Conservation (phyloP, 2,113 vertebrate genomes). For the Suncus etruscus region DNA sequence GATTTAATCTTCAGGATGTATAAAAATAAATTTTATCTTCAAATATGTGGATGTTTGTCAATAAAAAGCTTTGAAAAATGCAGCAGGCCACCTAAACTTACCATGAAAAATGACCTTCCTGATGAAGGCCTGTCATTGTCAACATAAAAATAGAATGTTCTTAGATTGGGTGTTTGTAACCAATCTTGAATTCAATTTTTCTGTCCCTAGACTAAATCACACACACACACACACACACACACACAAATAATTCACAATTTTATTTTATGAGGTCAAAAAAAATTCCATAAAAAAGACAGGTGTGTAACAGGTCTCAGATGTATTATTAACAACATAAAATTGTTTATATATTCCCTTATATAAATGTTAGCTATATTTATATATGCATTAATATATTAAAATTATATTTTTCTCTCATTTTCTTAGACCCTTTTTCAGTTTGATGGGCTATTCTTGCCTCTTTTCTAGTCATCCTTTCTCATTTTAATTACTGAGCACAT, state of each 20-base stretch:
- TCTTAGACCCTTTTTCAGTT: neutral
- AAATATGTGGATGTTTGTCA: neutral
- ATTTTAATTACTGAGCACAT: neutral
- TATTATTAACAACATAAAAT: constrained; percentile 8
- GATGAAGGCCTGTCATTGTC: neutral
- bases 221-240: too few relatives aligned
- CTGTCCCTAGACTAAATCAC: neutral
- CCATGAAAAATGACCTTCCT: neutral
- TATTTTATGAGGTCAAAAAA: constrained; percentile 22
- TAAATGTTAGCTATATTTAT: too few relatives aligned
- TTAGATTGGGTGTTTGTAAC: neutral
- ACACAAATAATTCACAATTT: neutral
- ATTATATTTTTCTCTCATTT: neutral
- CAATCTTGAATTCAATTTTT: constrained; percentile 33
- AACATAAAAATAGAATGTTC: constrained; percentile 24
- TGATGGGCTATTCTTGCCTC: neutral
- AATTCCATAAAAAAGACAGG: neutral
- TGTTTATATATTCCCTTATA: neutral
- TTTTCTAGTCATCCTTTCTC: neutral
- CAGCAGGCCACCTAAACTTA: neutral
- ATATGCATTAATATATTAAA: too few relatives aligned
- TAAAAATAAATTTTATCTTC: constrained; percentile 45
- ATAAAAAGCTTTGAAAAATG: constrained; percentile 21
- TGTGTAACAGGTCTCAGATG: neutral
- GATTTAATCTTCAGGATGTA: constrained; percentile 12